phyloP scores from a whole-genome alignment of 2,113 vertebrate genomes.

The Motacilla alba region DNA sequence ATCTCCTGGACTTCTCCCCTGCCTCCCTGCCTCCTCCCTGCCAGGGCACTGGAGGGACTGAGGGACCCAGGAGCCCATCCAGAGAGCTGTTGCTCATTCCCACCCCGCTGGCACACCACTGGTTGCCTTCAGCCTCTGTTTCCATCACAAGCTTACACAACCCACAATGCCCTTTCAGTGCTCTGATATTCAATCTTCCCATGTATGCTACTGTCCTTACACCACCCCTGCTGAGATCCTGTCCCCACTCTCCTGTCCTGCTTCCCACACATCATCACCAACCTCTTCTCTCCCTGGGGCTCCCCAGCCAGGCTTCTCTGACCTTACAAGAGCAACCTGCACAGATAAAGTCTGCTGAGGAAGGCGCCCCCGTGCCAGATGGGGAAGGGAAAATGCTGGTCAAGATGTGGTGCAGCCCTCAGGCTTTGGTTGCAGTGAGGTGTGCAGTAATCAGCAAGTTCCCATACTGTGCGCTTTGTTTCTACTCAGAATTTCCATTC shows the following conservation, averaged over 20 bases:
- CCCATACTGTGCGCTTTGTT: neutral
- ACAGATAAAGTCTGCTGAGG: neutral
- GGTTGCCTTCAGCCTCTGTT: neutral
- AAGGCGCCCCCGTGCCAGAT: accelerated
- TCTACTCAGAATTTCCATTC: neutral
- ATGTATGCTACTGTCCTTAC: accelerated
- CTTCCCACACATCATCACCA: neutral
- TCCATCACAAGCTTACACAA: neutral
- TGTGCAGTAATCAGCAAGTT: neutral
- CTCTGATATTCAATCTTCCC: neutral
- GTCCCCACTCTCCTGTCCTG: accelerated
- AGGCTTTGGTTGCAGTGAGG: neutral
- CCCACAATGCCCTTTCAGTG: neutral
- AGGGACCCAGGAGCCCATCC: neutral
- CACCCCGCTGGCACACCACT: neutral
- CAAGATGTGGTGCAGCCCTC: neutral
- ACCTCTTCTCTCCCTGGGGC: neutral
- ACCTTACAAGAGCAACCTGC: neutral
- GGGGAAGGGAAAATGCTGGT: neutral
- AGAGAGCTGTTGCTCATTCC: neutral
- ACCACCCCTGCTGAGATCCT: neutral
- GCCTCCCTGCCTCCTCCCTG: neutral
- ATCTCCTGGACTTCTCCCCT: neutral
- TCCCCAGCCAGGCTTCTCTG: neutral
- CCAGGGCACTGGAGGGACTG: neutral